A percentile compares a stretch with the other conserved stretches of the same genome.
phyloP scores from a whole-genome alignment of 2,113 vertebrate genomes.

The Lepus timidus region DNA sequence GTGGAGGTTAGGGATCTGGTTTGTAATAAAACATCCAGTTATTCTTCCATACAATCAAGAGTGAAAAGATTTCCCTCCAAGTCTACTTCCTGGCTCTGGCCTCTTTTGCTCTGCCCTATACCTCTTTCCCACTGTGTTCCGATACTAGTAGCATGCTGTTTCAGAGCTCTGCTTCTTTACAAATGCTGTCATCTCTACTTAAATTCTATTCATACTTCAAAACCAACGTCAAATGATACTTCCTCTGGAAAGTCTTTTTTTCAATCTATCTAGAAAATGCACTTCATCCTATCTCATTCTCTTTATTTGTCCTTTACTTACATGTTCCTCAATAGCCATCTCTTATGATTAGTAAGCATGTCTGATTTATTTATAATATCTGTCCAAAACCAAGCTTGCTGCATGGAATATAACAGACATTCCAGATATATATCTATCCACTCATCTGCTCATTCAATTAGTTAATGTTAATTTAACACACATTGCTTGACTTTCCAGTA shows the following conservation, averaged over 20 bases:
- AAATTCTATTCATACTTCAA: not conserved
- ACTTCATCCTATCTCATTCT: conserved; percentile 21
- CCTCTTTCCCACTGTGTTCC: not conserved
- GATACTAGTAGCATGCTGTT: not conserved
- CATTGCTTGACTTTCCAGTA: not conserved
- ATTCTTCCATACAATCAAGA: not conserved
- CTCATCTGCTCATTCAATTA: not conserved
- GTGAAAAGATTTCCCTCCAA: not conserved
- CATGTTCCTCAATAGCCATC: not conserved
- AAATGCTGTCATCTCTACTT: not conserved
- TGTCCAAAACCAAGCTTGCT: not conserved
- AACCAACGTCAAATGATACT: not conserved
- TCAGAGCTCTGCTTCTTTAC: not conserved
- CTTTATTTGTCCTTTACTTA: not conserved
- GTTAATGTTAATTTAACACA: not conserved
- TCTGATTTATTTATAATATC: not conserved
- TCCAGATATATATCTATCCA: not conserved
- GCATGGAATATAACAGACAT: not conserved
- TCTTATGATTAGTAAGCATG: not conserved
- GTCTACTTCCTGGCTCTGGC: not conserved
- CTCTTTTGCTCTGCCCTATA: not conserved
- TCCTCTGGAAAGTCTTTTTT: not conserved
- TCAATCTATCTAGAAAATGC: not conserved
- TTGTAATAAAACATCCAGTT: conserved; percentile 19
- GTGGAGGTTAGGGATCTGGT: not conserved